These are phyloP conservation scores for Ochlodes sylvanus DNA, from an alignment of 2,888 invertebrate species.

Conservation along the genomic window DNA sequence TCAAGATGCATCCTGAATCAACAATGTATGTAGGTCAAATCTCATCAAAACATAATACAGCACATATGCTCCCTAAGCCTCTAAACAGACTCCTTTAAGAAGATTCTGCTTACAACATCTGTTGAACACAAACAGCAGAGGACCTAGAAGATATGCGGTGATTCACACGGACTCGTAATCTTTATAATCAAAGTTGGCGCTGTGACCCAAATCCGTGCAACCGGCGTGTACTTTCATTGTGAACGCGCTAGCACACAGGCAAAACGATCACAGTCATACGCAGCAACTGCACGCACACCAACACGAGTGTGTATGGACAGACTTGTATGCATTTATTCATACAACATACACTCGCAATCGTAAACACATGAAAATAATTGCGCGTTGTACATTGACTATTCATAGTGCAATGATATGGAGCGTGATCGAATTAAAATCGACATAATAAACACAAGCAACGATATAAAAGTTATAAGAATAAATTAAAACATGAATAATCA, in stretches of 20 bases:
- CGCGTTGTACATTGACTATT: constrained; percentile 5
- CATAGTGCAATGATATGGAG: constrained; percentile 3
- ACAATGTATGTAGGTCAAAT: not conserved
- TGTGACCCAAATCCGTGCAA: constrained; percentile 83
- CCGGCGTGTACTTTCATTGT: constrained; percentile 83
- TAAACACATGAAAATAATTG: constrained; percentile 21
- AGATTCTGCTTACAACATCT: constrained; percentile 31
- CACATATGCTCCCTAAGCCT: constrained; percentile 15
- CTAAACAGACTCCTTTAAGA: constrained; percentile 23
- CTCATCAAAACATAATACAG: not conserved
- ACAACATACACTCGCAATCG: constrained; percentile 16
- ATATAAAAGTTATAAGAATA: not conserved
- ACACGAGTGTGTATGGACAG: constrained; percentile 47
- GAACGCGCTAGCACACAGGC: constrained; percentile 71
- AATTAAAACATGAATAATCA: not conserved
- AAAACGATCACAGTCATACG: constrained; percentile 41
- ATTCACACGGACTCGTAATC: constrained; percentile 81
- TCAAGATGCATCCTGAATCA: no score
- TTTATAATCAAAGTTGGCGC: constrained; percentile 82
- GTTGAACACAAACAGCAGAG: constrained; percentile 32
- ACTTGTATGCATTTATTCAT: constrained; percentile 22
- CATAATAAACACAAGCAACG: not conserved
- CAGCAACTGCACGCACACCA: constrained; percentile 34
- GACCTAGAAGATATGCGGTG: constrained; percentile 71
- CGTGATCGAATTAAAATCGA: constrained; percentile 2